Evolutionary conservation across 1,140 invertebrate genomes (phyloP), one percentile per base, ranked within the genome.

Genomic region (Triops longicaudatus): DNA sequence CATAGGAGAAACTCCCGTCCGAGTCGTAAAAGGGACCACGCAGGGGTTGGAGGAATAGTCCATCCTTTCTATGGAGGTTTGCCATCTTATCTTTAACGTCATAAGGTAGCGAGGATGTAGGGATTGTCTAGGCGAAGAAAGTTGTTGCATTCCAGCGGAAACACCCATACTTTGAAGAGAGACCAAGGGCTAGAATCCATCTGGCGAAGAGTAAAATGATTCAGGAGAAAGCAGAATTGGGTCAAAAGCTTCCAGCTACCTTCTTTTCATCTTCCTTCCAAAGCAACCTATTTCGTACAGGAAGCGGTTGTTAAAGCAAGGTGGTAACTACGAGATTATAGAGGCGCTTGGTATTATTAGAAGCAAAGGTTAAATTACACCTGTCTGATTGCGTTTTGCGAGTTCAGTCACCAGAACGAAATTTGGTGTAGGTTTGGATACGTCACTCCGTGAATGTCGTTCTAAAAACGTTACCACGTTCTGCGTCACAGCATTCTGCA

Each of bases 251-350:
- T 63, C 50, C 6, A 63, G 50, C 17, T n/a, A 3, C 6, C 50
- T 63, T 63, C 22, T 22, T 63, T 2, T 63, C 50, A 17, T 22
- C 14, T 63, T 17, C 50, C 10, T 14, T 22, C 50, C 22, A 63
- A 63, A 12, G 1, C 17, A 63, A 63, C 50, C 50, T 63, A 63
- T 63, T 63, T 63, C 50, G 0, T 63, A 14, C 50, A 63, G 50
- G 50, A 63, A 63, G 17, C 50, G 6, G 50, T 63, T 63, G 22
- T 63, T 17, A 63, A 7, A 37, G 17, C 50, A 63, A 63, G 17
- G 50, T 63, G 50, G 50, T 63, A 63, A 63, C 50, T 63, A 63
- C 50, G 6, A 63, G 22, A 63, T 63, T 63, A 63, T 63, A 63
- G 17, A 63, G 50, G 14, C 50, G 17, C 50, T 10, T 63, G 22